phyloP scores from a whole-genome alignment of 2,113 vertebrate genomes.

The Grammomys dolichurus region DNA sequence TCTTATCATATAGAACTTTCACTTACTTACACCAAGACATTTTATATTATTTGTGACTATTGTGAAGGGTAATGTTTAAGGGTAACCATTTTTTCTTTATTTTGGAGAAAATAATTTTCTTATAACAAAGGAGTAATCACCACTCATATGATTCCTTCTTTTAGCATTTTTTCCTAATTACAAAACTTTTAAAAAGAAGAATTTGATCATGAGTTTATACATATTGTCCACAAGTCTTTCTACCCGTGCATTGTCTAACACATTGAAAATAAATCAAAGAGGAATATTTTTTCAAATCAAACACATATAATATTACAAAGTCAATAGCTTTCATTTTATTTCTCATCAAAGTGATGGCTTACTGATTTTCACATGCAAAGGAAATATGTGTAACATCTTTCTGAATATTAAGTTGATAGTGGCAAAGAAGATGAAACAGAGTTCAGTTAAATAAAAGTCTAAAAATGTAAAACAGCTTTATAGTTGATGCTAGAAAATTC shows the following conservation, averaged over 20 bases:
- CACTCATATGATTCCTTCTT: background rate
- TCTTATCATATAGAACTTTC: no score
- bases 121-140: background rate
- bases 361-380: background rate
- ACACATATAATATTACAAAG: background rate
- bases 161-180: background rate
- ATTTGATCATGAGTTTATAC: background rate
- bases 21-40: no score
- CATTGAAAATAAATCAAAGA: slow-evolving; percentile 7
- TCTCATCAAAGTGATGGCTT: background rate
- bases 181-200: background rate
- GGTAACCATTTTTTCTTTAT: background rate
- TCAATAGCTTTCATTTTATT: background rate
- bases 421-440: background rate
- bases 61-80: no score
- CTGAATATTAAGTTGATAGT: background rate
- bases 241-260: background rate
- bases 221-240: background rate
- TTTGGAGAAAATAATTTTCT: background rate
- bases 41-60: no score
- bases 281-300: background rate
- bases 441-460: background rate
- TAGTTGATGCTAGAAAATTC: background rate
- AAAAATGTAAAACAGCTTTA: slow-evolving; percentile 34
- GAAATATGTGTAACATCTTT: background rate